phyloP scores from a whole-genome alignment of 2,113 vertebrate species.

The Brachyhypopomus gauderio region DNA sequence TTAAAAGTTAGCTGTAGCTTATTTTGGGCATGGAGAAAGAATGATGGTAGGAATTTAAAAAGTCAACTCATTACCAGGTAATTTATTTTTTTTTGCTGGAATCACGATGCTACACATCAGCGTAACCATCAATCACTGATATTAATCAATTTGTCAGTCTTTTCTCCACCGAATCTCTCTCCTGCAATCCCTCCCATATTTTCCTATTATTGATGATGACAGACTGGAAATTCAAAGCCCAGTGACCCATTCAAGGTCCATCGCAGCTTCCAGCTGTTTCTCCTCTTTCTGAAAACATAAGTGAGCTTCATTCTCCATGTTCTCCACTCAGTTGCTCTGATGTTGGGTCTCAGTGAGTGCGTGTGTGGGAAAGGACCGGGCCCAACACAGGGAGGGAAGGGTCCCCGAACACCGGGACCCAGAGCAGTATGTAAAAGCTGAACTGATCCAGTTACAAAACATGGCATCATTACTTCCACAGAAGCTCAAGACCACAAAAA shows the following conservation, averaged over 20 bases:
- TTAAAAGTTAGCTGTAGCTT: not conserved
- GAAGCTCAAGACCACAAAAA: constrained; percentile 32
- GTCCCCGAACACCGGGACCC: not conserved
- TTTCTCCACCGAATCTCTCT: not conserved
- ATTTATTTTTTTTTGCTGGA: not conserved
- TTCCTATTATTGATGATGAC: not conserved
- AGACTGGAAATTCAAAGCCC: not conserved
- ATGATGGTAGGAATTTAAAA: not conserved
- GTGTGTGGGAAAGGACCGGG: not conserved
- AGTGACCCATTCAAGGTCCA: not conserved
- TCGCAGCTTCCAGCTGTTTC: constrained; percentile 6
- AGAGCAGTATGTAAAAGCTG: not conserved
- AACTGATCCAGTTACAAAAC: constrained; percentile 30
- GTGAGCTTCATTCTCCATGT: constrained; percentile 20
- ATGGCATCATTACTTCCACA: constrained; percentile 22
- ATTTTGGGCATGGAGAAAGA: not conserved
- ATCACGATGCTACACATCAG: constrained; percentile 15
- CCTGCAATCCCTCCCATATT: not conserved
- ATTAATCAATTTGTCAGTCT: constrained; percentile 4
- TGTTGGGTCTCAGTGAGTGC: not conserved
- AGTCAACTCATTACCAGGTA: not conserved
- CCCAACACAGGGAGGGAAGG: not conserved
- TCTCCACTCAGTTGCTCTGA: not conserved
- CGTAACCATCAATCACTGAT: not conserved
- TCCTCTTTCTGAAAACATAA: constrained; percentile 28